Evolutionary conservation across 2,113 vertebrate genomes (phyloP).

Genomic region (Pygoscelis adeliae): DNA sequence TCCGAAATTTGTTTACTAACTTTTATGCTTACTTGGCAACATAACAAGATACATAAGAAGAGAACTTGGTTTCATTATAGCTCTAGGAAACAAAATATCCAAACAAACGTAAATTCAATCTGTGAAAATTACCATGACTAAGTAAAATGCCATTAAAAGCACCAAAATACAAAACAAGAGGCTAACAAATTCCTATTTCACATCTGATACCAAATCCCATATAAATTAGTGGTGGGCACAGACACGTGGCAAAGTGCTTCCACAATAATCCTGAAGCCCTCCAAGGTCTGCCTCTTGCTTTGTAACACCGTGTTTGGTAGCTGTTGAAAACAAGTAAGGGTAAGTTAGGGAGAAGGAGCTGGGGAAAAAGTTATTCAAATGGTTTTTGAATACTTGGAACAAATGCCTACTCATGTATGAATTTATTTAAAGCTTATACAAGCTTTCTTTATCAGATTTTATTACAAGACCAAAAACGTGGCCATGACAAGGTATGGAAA

Average conservation of each 20-base stretch:
- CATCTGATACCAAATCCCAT: not conserved
- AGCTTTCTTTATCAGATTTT: not conserved
- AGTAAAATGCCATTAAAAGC: not conserved
- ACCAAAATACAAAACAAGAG: not conserved
- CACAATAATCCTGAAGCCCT: not conserved
- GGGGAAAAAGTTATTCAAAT: not conserved
- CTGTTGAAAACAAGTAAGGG: not conserved
- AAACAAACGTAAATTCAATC: not conserved
- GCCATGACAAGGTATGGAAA: not conserved
- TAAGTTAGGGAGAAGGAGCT: not conserved
- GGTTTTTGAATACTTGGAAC: not conserved
- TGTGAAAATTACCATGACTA: not conserved
- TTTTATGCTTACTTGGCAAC: not conserved
- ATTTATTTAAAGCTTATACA: not conserved
- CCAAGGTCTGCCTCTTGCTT: not conserved
- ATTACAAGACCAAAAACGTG: not conserved
- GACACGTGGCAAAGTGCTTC: accelerated
- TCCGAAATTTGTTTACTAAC: not conserved
- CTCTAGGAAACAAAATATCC: not conserved
- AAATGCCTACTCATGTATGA: not conserved
- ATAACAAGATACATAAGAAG: not conserved
- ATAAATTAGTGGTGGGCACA: not conserved
- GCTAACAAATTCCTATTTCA: not conserved
- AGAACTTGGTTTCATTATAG: not conserved
- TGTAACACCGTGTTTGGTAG: not conserved